These are phyloP conservation scores for Poecilus cupreus DNA, from an alignment of 2,888 invertebrate species.

Conservation along the genomic window DNA sequence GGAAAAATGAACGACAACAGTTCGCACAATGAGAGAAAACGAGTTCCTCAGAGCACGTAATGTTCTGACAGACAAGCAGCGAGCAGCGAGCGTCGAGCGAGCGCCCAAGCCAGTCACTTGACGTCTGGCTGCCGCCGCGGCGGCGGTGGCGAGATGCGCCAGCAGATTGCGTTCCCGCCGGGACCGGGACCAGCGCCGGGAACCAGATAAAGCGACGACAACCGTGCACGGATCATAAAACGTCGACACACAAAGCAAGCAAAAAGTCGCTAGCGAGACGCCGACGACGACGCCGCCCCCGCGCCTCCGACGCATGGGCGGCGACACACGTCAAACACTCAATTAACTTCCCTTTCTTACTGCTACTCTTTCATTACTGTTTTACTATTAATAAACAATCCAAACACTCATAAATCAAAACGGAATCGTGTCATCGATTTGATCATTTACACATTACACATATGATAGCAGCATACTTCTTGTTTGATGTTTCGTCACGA, in stretches of 20 bases:
- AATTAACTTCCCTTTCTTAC: neutral
- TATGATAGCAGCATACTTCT: no score
- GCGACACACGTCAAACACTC: neutral
- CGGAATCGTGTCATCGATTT: no score
- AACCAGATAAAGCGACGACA: slow-evolving; percentile 52
- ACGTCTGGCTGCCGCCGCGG: neutral
- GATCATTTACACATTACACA: no score
- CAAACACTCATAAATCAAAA: no score
- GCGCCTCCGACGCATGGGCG: neutral
- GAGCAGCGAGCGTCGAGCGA: no score
- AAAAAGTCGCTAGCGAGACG: slow-evolving; percentile 29
- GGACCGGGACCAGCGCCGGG: slow-evolving; percentile 16
- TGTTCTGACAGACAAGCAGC: slow-evolving; percentile 30
- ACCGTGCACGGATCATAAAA: slow-evolving; percentile 53
- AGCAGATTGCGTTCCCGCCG: slow-evolving; percentile 51
- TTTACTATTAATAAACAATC: no score
- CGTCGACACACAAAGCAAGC: slow-evolving; percentile 47
- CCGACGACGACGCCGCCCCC: neutral
- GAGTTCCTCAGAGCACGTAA: slow-evolving; percentile 47
- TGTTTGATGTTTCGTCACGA: no score
- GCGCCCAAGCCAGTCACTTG: slow-evolving; percentile 27
- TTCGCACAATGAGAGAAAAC: slow-evolving; percentile 55
- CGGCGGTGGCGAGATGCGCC: slow-evolving; percentile 25
- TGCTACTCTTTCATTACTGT: neutral
- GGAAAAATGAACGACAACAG: slow-evolving; percentile 48